Conservation (phyloP, 2,797 vertebrate species). For the Eulemur mongoz region DNA sequence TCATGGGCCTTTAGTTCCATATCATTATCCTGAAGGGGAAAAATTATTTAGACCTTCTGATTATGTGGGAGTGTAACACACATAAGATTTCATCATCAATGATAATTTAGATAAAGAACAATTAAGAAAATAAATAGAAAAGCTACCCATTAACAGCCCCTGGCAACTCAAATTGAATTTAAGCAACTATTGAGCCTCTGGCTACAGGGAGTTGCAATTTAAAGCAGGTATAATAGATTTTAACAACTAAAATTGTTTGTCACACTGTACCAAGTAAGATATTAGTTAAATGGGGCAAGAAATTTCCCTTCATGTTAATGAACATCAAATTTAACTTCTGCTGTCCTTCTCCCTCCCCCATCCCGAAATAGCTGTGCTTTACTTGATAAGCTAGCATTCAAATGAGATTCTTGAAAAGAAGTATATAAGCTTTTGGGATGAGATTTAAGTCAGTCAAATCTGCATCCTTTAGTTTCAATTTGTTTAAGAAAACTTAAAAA, state of each 20-base stretch:
- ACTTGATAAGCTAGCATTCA: slow-evolving; percentile 33
- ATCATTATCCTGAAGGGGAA: slow-evolving; percentile 67
- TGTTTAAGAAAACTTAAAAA: slow-evolving; percentile 37
- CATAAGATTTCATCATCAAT: slow-evolving; percentile 71
- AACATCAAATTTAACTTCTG: slow-evolving; percentile 75
- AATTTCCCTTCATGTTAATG: slow-evolving; percentile 77
- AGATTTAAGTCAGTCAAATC: background rate
- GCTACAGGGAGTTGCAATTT: slow-evolving; percentile 70
- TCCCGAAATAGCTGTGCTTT: background rate
- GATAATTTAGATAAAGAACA: slow-evolving; percentile 76
- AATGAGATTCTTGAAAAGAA: slow-evolving; percentile 20
- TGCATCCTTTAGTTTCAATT: background rate
- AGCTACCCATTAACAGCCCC: slow-evolving; percentile 67
- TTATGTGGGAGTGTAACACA: slow-evolving; percentile 61
- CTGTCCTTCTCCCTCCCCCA: background rate
- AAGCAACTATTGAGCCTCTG: slow-evolving; percentile 61
- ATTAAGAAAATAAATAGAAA: slow-evolving; percentile 80
- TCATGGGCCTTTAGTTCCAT: slow-evolving; percentile 65
- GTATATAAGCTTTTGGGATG: background rate
- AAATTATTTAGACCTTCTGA: slow-evolving; percentile 72
- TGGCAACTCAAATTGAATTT: slow-evolving; percentile 78
- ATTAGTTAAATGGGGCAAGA: slow-evolving; percentile 80
- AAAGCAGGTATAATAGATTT: slow-evolving; percentile 79
- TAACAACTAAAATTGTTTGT: slow-evolving; percentile 74
- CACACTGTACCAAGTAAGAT: slow-evolving; percentile 74